A percentile compares a stretch with the other conserved stretches of the same genome.
These are phyloP conservation scores for Coptodon rendalli DNA, from an alignment of 2,113 vertebrate genomes.

Conservation along the genomic window DNA sequence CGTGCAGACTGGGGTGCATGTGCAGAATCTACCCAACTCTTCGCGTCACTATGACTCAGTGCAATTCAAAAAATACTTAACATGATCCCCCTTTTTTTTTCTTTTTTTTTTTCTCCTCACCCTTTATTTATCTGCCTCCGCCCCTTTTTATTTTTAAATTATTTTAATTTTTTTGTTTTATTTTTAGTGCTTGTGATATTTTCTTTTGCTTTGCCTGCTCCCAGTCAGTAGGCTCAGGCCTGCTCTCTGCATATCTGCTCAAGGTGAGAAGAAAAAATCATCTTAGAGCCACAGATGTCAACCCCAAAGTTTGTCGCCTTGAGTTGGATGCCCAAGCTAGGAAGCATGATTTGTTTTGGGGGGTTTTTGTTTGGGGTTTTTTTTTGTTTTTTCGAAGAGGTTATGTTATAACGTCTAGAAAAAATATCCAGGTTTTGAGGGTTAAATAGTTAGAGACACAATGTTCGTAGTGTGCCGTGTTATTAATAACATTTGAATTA, in stretches of 20 bases:
- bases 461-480: conserved; percentile 71
- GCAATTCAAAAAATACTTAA: conserved; percentile 11
- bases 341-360: not conserved
- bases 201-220: not conserved
- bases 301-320: not conserved
- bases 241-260: not conserved
- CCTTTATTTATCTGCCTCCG: conserved; percentile 27
- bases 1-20: not conserved
- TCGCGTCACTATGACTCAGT: conserved; percentile 30
- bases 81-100: not conserved
- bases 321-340: not conserved
- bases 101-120: not conserved
- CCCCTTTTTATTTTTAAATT: not conserved
- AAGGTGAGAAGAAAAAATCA: not conserved
- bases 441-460: conserved; percentile 63
- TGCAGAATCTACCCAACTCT: conserved; percentile 10
- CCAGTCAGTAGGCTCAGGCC: not conserved
- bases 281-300: not conserved
- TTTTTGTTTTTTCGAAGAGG: not conserved
- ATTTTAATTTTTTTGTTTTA: not conserved
- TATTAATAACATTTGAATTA: conserved; percentile 68
- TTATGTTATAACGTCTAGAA: not conserved
- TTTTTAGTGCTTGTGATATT: not conserved
- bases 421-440: conserved; percentile 32
- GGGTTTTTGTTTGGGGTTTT: rapidly evolving